Percentiles rank a stretch among this genome's conserved stretches.
phyloP scores from a whole-genome alignment of 2,113 vertebrate genomes.

The Pipra filicauda region DNA sequence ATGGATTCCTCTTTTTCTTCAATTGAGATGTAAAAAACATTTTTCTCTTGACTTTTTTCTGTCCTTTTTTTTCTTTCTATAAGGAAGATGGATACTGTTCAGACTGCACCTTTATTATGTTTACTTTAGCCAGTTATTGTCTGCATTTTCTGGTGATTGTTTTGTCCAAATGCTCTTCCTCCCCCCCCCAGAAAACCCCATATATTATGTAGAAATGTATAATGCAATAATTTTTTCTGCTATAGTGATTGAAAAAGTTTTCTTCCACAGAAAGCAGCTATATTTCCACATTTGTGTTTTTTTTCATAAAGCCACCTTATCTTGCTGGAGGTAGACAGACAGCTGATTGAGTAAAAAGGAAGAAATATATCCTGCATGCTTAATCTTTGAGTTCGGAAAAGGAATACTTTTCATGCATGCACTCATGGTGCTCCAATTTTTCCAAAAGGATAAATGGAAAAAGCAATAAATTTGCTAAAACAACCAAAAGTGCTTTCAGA shows the following conservation, averaged over 20 bases:
- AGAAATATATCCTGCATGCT: not conserved
- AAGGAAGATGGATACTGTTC: not conserved
- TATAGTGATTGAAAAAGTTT: not conserved
- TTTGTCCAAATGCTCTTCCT: not conserved
- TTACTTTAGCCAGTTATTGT: not conserved
- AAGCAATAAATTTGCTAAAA: not conserved
- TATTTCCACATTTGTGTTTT: not conserved
- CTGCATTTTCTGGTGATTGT: not conserved
- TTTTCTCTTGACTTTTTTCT: not conserved
- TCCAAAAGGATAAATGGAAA: not conserved
- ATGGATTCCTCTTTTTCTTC: not conserved
- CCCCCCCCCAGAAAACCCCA: not conserved
- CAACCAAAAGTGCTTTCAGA: not conserved
- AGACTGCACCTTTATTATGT: not conserved
- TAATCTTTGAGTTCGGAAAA: not conserved
- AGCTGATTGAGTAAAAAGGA: not conserved
- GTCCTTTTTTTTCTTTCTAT: not conserved
- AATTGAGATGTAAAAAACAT: not conserved
- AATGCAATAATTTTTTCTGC: not conserved
- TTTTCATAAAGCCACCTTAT: not conserved
- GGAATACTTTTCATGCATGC: not conserved
- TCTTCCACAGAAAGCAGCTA: not conserved
- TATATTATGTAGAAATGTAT: not conserved
- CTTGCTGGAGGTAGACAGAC: not conserved
- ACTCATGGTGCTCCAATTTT: not conserved